Evolutionary conservation across 2,888 invertebrate species (phyloP).

Genomic region (Teinopalpus imperialis): DNA sequence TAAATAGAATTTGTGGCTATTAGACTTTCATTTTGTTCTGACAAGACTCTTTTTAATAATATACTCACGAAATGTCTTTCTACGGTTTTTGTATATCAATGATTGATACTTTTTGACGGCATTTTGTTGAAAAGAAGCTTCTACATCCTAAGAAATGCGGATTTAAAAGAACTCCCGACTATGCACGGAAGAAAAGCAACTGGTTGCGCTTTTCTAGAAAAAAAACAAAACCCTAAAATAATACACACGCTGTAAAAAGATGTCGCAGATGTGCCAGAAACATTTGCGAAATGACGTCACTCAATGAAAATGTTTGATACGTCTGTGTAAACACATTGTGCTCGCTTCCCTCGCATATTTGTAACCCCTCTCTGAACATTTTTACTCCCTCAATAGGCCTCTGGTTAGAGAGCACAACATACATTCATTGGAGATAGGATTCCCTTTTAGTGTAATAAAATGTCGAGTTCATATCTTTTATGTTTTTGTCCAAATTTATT

Average conservation of each 20-base stretch:
- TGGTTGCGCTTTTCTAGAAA: too few relatives aligned
- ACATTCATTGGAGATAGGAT: slow-evolving; percentile 11
- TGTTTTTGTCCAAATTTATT: slow-evolving; percentile 10
- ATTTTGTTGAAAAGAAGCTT: too few relatives aligned
- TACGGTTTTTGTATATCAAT: too few relatives aligned
- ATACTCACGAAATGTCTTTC: too few relatives aligned
- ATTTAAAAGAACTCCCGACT: too few relatives aligned
- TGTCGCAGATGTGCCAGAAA: slow-evolving; percentile 15
- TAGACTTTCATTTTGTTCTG: too few relatives aligned
- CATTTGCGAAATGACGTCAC: slow-evolving; percentile 26
- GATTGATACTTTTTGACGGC: too few relatives aligned
- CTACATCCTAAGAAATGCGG: too few relatives aligned
- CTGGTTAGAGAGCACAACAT: slow-evolving; percentile 2
- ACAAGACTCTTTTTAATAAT: too few relatives aligned
- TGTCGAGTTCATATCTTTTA: slow-evolving; percentile 1
- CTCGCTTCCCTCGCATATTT: slow-evolving; percentile 7
- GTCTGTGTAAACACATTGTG: slow-evolving; percentile 20
- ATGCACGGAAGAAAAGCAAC: too few relatives aligned
- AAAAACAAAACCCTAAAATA: slow-evolving; percentile 1
- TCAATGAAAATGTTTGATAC: slow-evolving; percentile 24
- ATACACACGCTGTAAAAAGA: slow-evolving; percentile 2
- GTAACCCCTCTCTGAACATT: slow-evolving; percentile 14
- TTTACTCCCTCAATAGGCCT: slow-evolving; percentile 1
- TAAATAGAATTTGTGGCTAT: too few relatives aligned
- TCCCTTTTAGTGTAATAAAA: slow-evolving; percentile 22